Evolutionary conservation across 2,888 invertebrate species (phyloP), one percentile per base, ranked within the genome.

Genomic region (Erebia aethiops): DNA sequence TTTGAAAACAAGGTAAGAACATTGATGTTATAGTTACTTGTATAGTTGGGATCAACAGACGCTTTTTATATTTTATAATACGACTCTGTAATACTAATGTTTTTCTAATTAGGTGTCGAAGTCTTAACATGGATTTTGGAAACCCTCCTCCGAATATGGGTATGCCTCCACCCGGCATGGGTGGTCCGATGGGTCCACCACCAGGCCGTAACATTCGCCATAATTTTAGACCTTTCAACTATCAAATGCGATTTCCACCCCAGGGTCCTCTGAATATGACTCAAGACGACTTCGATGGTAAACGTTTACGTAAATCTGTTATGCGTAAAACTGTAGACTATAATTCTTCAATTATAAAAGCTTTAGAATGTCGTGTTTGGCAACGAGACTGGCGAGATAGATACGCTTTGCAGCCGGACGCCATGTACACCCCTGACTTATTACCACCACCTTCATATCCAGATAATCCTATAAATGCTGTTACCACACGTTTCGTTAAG

Each of bases 251-350:
- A 76, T 92, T 93, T 79, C 92, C 93, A 78, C 90, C 93, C 77
- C 91, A 91, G 82, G 92, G 93, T 77, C 92, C 93, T 13, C 94
- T 96, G 93, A 96, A 96, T 67, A 96, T 96, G 96, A 95, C 96
- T 61, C 95, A 97, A 82, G 97, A 97, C 83, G 98, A 98, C 89
- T 98, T 98, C 86, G 99, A 99, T 94, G 99, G 99, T 72, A 98
- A 99, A 93, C 95, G 98, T 77, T 94, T 99, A 81, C 94, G 99
- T 82, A 99, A 99, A 94, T 98, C 98, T 79, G 98, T 99, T 76
- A 98, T 99, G 96, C 95, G 99, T 79, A 99, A 99, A 94, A 99
- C 99, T 49, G 98, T 99, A 69, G 99, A 99, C 93, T 99, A 99
- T 90, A 99, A 99, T 94, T 96, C 98, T 21, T 96, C 99, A 52